Evolutionary conservation across 2,888 invertebrate genomes (phyloP), one percentile per base, ranked within the genome.

Genomic region (Leptopilina syphax): DNA sequence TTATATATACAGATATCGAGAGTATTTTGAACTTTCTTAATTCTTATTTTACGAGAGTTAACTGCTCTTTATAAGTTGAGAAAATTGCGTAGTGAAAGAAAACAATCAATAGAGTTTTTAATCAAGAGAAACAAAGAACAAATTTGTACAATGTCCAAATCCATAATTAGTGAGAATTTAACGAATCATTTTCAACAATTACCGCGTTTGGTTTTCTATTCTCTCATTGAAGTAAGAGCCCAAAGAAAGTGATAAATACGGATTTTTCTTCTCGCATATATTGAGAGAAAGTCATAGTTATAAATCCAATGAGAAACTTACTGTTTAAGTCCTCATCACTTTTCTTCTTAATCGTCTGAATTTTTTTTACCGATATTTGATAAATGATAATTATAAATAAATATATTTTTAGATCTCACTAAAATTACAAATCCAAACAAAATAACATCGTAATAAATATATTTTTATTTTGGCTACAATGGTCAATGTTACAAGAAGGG

Each of bases 281-380:
- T 65, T 60, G 57, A 47, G 82, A 81, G 82, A 82, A 82, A 82
- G 82, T 10, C 50, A 50, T 80, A 77, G 67, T 65, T 81, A 80
- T 73, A 81, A 83, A 80, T 10, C 80, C 76, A 34, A 76, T 44
- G 44, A 44, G 6, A 44, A 44, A 44, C 5, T 44, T 44, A 44
- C 44, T 44, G 44, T 7, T 0, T 8, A 8, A 8, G 44, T 4
- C 8, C 44, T 44, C 44, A 8, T 44, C 44, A 6, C 6, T 44
- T 44, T 44, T 44, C 8, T 44, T 44, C 44, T 44, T 1, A 44
- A 44, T 44, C 44, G 4, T 34, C 34, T 34, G 0, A 41, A 41
- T 41, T 5, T 41, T 41, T 41, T 41, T 41, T 41, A 18, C 18
- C 18, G 18, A 18, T 18, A 18, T 18, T 18, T 18, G 18, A 18